Base-by-base conservation (phyloP, 2,888 invertebrate species). In the Eristalis tenax region DNA sequence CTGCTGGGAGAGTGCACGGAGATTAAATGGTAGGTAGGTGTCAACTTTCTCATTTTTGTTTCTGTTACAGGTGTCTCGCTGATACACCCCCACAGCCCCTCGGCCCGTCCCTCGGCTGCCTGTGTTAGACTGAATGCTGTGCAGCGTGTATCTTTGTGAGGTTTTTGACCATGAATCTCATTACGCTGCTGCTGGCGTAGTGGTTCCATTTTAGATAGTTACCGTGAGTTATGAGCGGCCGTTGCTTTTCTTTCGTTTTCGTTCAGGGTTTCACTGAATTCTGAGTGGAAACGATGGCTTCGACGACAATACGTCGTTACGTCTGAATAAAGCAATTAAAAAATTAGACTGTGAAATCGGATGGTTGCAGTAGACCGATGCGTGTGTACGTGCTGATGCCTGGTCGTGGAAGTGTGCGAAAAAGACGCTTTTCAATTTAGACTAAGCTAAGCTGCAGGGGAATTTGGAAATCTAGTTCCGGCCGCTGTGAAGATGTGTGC, bases 11-110 rank as follows among this genome's bases (percentile, higher is more conserved):
- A 79, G 86, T 82, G 78, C 70, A 68, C 32, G 8, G 66, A 86
- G 75, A 71, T 82, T 78, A 78, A 73, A 77, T 69, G 75, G 75
- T 66, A 82, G 82, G 82, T 86, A 86, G 86, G 86, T 82, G 86
- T 86, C 86, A 86, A 86, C 86, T 86, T 86, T 86, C 86, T 86
- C 78, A 86, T 86, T 79, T 85, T 77, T 76, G 63, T 66, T 65
- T 32, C 6, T n/a, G 0, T 40, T 75, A 32, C 81, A 80, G 79
- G 79, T 80, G 79, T 80, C 73, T 80, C 23, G 11, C n/a, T 69
- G 85, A 85, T 85, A 74, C 69, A 81, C 77, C 59, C 73, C 22
- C 26, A 35, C 66, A 26, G 26, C 26, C 26, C 73, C 26, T 35
- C 26, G n/a, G 56, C 28, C 38, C 13, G 11, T 57, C 66, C 57